These are phyloP conservation scores for Meloe dianella DNA, from an alignment of 2,888 invertebrate genomes.

Conservation along the genomic window DNA sequence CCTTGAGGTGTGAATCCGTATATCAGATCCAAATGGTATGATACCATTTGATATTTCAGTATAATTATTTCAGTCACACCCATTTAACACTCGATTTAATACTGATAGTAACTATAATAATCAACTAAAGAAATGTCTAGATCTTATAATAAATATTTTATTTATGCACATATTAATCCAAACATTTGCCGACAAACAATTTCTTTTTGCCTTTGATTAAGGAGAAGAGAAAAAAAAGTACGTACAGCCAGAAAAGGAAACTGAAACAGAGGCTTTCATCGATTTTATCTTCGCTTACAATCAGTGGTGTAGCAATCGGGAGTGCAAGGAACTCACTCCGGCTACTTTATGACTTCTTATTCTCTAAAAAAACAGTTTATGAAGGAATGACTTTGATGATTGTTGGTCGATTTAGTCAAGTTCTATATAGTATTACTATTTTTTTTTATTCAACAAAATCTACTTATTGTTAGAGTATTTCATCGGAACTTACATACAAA, in stretches of 20 bases:
- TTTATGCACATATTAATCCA: slow-evolving; percentile 41
- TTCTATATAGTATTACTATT: no score
- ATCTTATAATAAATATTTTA: slow-evolving; percentile 32
- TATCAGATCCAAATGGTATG: background rate
- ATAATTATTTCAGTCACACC: slow-evolving; percentile 59
- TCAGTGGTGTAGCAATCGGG: no score
- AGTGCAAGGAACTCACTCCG: no score
- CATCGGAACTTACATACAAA: background rate
- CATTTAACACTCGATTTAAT: slow-evolving; percentile 56
- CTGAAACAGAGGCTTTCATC: background rate
- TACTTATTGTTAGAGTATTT: no score
- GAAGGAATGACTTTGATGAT: no score
- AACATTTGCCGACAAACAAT: background rate
- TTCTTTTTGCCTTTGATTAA: no score
- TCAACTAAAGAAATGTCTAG: slow-evolving; percentile 24
- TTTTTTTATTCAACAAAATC: no score
- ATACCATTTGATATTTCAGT: slow-evolving; percentile 54
- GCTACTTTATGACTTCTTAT: no score
- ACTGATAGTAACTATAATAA: slow-evolving; percentile 51
- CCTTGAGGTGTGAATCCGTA: slow-evolving; percentile 54
- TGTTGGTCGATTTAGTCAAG: no score
- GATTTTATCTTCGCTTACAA: background rate
- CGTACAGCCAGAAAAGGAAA: background rate
- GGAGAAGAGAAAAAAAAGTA: no score
- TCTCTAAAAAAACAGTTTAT: no score